These are phyloP conservation scores for Leptopilina syphax DNA, from an alignment of 2,888 invertebrate genomes.

Conservation along the genomic window DNA sequence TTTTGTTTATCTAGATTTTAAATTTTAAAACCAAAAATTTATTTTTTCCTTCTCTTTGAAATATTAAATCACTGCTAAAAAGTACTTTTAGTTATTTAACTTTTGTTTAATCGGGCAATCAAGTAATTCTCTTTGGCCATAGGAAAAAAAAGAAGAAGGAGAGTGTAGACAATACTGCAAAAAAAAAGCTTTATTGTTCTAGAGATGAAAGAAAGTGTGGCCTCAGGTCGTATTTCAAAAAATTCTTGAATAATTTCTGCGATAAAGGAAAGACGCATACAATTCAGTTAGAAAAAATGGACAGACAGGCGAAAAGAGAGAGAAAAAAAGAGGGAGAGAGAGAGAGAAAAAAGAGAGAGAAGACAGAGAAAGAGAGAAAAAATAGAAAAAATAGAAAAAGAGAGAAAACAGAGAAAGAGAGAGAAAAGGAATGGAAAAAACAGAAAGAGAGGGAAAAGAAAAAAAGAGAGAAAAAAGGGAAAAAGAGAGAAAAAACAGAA, in stretches of 20 bases:
- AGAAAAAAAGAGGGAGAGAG: too few relatives aligned
- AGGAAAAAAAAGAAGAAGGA: neutral
- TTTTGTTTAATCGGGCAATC: slow-evolving; percentile 1
- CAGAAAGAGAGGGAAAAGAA: neutral
- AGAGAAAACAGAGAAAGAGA: neutral
- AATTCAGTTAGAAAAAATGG: neutral
- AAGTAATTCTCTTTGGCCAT: neutral
- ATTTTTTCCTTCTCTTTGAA: too few relatives aligned
- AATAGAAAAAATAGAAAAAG: neutral
- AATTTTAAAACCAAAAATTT: too few relatives aligned
- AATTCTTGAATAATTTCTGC: slow-evolving; percentile 1
- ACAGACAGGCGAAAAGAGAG: neutral
- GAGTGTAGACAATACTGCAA: slow-evolving; percentile 10
- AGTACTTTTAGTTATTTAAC: neutral
- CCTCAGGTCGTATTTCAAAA: slow-evolving; percentile 3
- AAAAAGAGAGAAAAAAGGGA: neutral
- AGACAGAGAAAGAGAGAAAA: neutral
- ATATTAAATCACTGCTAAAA: neutral
- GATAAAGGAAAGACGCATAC: neutral
- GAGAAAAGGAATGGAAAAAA: neutral
- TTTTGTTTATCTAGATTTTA: neutral
- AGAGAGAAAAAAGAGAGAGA: neutral
- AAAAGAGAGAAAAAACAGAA: neutral
- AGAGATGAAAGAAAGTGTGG: slow-evolving; percentile 2
- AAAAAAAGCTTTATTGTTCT: slow-evolving; percentile 16